Conservation (phyloP, 1,140 invertebrate genomes). For the Dendrolimus kikuchii region DNA sequence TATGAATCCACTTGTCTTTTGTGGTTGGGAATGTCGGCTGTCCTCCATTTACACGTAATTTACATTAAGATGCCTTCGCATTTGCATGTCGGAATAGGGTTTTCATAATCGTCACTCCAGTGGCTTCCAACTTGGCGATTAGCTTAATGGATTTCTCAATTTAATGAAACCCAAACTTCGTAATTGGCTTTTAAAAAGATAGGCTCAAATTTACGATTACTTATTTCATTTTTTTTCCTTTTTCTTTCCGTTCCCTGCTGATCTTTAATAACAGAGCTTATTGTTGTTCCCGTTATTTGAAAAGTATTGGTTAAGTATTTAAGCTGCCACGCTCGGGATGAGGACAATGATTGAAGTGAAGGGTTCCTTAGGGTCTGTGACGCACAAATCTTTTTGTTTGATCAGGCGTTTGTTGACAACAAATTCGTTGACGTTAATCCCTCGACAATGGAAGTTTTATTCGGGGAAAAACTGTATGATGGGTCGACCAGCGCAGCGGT, state of each 20-base stretch:
- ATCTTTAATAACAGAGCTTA: constrained; percentile 12
- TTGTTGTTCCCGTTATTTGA: constrained; percentile 26
- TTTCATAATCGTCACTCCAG: constrained; percentile 56
- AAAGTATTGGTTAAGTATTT: constrained; percentile 34
- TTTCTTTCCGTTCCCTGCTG: constrained; percentile 15
- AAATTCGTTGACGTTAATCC: constrained; percentile 69
- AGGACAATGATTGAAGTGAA: constrained; percentile 41
- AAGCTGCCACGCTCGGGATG: constrained; percentile 29
- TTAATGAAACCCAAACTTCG: constrained; percentile 54
- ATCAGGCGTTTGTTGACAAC: constrained; percentile 65
- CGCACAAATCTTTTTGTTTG: constrained; percentile 62
- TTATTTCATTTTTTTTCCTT: constrained; percentile 19
- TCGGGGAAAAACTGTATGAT: constrained; percentile 37
- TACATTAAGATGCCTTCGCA: constrained; percentile 53
- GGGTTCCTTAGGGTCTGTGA: constrained; percentile 38
- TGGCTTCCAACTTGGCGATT: constrained; percentile 49
- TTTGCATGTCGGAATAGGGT: constrained; percentile 56
- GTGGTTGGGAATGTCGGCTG: constrained; percentile 37
- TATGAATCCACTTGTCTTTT: constrained; percentile 28
- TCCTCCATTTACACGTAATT: constrained; percentile 54
- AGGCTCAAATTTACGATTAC: constrained; percentile 35
- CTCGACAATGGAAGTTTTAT: constrained; percentile 62
- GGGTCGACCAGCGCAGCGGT: constrained; percentile 36
- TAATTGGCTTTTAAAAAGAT: constrained; percentile 57
- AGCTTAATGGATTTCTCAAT: constrained; percentile 62